Evolutionary conservation across 30 jellyfish, hydroid and myxozoan genomes (phyloP).

Genomic region (Aurelia aurita): DNA sequence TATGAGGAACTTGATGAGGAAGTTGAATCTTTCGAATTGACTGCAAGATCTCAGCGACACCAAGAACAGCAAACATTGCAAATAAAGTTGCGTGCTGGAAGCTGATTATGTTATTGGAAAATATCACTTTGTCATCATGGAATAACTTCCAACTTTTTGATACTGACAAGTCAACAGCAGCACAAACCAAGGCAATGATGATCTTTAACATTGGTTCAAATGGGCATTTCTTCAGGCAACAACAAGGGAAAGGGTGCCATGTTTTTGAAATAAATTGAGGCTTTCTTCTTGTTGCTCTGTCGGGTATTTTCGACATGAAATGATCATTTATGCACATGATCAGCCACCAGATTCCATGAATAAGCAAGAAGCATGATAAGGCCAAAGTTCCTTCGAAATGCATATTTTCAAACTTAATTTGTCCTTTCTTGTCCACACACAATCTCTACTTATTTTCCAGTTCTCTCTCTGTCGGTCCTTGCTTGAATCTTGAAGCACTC

Average conservation of each 20-base stretch:
- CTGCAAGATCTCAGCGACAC: slow-evolving; percentile 41
- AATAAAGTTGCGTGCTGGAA: slow-evolving; percentile 40
- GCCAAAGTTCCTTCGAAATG: slow-evolving; percentile 32
- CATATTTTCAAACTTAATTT: neutral
- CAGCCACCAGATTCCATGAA: slow-evolving; percentile 68
- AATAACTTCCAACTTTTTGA: slow-evolving; percentile 34
- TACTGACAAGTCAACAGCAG: slow-evolving; percentile 22
- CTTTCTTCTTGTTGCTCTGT: slow-evolving; percentile 52
- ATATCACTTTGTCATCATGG: slow-evolving; percentile 21
- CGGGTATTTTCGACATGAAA: slow-evolving; percentile 60
- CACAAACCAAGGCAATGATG: slow-evolving; percentile 21
- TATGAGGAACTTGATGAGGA: slow-evolving; percentile 26
- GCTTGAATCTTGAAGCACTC: too few relatives aligned
- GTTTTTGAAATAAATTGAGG: slow-evolving; percentile 47
- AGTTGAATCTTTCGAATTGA: slow-evolving; percentile 27
- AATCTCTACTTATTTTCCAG: too few relatives aligned
- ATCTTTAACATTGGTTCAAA: slow-evolving; percentile 48
- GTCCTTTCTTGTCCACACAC: too few relatives aligned
- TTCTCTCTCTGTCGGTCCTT: too few relatives aligned
- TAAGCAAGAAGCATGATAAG: slow-evolving; percentile 8
- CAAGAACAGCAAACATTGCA: slow-evolving; percentile 41
- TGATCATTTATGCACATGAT: slow-evolving; percentile 35
- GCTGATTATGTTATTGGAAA: slow-evolving; percentile 3
- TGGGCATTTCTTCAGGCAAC: slow-evolving; percentile 14
- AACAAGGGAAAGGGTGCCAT: slow-evolving; percentile 47